These are phyloP conservation scores for Megalonaias nervosa DNA, from an alignment of 1,140 invertebrate genomes.

Conservation along the genomic window DNA sequence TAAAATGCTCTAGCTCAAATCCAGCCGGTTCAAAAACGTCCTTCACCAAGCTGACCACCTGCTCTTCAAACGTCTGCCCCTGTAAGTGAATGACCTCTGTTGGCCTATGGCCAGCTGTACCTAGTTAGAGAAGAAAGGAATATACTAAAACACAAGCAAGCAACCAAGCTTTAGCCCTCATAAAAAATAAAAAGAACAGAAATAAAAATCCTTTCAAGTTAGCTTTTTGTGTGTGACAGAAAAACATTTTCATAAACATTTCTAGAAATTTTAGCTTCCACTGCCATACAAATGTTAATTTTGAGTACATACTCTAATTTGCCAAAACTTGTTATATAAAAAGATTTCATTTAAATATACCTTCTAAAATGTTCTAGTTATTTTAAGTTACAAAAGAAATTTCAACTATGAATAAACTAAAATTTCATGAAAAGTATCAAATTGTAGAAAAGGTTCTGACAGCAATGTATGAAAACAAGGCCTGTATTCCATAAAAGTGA, in stretches of 20 bases:
- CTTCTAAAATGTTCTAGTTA: too few species aligned
- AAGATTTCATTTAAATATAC: too few species aligned
- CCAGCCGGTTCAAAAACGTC: slow-evolving; percentile 82
- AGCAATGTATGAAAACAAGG: too few species aligned
- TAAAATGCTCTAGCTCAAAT: slow-evolving; percentile 84
- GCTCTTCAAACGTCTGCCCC: slow-evolving; percentile 84
- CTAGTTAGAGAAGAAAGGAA: slow-evolving; percentile 57
- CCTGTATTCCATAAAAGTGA: too few species aligned
- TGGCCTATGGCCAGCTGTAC: slow-evolving; percentile 80
- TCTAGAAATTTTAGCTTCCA: neutral
- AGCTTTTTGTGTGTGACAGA: neutral
- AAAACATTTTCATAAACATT: slow-evolving; percentile 1
- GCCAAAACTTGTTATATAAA: too few species aligned
- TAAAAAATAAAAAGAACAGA: neutral
- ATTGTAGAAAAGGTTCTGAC: too few species aligned
- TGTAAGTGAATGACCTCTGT: slow-evolving; percentile 80
- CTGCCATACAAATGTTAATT: neutral
- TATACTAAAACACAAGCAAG: neutral
- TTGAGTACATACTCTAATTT: too few species aligned
- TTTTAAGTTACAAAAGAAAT: too few species aligned
- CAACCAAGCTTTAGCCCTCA: neutral
- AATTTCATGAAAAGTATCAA: too few species aligned
- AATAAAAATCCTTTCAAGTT: neutral
- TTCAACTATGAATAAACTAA: too few species aligned
- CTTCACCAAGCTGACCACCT: slow-evolving; percentile 80